Conservation (phyloP, 2,888 invertebrate species). For the Loripinus fragilis region DNA sequence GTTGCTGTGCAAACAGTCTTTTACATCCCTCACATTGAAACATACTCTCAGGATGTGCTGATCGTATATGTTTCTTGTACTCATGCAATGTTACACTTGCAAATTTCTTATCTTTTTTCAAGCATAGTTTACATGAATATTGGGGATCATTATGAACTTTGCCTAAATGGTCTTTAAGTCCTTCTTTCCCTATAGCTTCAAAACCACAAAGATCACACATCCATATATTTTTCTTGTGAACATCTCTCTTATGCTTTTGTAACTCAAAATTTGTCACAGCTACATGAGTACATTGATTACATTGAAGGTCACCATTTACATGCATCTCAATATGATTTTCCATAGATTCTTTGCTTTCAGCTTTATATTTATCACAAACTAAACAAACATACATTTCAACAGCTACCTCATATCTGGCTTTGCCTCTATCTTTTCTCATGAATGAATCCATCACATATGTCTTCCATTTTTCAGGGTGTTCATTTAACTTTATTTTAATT, state of each 20-base stretch:
- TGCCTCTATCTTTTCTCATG: slow-evolving; percentile 49
- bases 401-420: slow-evolving; percentile 22
- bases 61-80: slow-evolving; percentile 27
- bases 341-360: slow-evolving; percentile 32
- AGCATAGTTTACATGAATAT: slow-evolving; percentile 11
- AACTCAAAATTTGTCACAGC: slow-evolving; percentile 25
- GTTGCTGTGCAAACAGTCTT: slow-evolving; percentile 24
- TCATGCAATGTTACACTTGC: slow-evolving; percentile 8
- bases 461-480: slow-evolving; percentile 49
- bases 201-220: slow-evolving; percentile 39
- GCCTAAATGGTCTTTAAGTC: slow-evolving; percentile 44
- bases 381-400: slow-evolving; percentile 34
- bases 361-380: slow-evolving; percentile 37
- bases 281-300: slow-evolving; percentile 24
- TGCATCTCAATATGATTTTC: slow-evolving; percentile 43
- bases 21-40: slow-evolving; percentile 28
- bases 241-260: slow-evolving; percentile 27
- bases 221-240: slow-evolving; percentile 34
- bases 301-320: slow-evolving; percentile 35
- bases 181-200: slow-evolving; percentile 31
- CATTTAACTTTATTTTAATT: slow-evolving; percentile 41
- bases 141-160: slow-evolving; percentile 37
- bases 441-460: slow-evolving; percentile 49
- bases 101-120: slow-evolving; percentile 18
- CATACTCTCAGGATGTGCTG: slow-evolving; percentile 36